Conservation (phyloP, 2,113 vertebrate species). For the Prinia subflava region DNA sequence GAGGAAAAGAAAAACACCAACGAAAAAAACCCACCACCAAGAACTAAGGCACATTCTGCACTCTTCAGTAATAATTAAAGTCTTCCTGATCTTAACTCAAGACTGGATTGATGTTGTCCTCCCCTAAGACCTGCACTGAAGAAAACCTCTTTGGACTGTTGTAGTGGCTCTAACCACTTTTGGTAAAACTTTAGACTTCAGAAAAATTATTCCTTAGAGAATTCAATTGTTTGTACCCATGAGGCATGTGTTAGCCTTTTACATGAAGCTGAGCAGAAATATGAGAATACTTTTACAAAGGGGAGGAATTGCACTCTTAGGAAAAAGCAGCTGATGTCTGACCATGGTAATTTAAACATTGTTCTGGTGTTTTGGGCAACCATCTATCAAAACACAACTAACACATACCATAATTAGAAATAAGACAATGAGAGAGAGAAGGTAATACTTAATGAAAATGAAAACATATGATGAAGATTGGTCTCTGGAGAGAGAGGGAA, state of each 20-base stretch:
- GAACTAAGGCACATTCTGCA: background rate
- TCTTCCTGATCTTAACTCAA: background rate
- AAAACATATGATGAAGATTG: background rate
- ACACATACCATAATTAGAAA: background rate
- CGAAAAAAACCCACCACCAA: background rate
- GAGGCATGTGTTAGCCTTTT: background rate
- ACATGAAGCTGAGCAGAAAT: background rate
- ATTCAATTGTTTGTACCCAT: background rate
- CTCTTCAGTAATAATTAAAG: background rate
- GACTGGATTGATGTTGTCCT: fast-evolving
- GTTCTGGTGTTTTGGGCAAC: background rate
- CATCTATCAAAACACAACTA: background rate
- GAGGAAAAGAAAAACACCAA: background rate
- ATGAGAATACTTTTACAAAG: background rate
- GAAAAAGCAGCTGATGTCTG: background rate
- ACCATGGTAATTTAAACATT: background rate
- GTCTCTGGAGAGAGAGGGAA: background rate
- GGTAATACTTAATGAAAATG: background rate
- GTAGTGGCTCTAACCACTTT: background rate
- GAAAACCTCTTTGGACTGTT: background rate
- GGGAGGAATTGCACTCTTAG: background rate
- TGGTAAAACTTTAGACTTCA: background rate
- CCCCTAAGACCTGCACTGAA: background rate
- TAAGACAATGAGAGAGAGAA: background rate
- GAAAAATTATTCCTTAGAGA: background rate